Base-by-base conservation (phyloP, 1,140 invertebrate species). In the Drosophila takahashii region DNA sequence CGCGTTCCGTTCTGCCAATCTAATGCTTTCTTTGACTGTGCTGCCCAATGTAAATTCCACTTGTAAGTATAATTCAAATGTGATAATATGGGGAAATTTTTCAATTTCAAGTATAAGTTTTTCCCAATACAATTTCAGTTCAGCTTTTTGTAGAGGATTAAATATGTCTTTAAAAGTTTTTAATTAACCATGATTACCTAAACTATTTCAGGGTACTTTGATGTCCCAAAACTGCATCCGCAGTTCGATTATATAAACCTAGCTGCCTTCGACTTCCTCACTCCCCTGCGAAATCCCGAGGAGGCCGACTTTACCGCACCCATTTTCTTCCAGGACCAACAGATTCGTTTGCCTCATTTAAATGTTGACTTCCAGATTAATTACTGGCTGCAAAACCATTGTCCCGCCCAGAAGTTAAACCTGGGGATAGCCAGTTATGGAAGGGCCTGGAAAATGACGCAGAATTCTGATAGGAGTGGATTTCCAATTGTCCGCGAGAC, bases 351-450 rank as follows among this genome's bases (percentile, higher is more conserved):
- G 54, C 86, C 90, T 0, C 86, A 91, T 52, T 52, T 79, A 39
- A 96, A 96, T 80, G 92, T 94, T 11, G 95, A 97, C 10, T 93
- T 92, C n/a, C 92, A 93, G 74, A 92, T 95, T 0, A 93, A 91
- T 41, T 93, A 94, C 83, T 95, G 95, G 95, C 65, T 95, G 1
- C 92, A 94, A 15, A 92, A 94, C 57, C 95, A 95, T 26, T 95
- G 95, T 22, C 94, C 95, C 9, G 93, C 94, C 0, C 93, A 93
- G 3, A 98, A 98, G 92, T 92, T 99, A 0, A 93, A 98, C 2
- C 79, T 98, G 3, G 97, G 96, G 0, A 95, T 98, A 42, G 95
- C 97, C 0, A 95, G 96, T 0, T 97, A 95, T 83, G 98, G 95
- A 0, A 95, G 96, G 16, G 95, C 96, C 0, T 99, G 97, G 95